Conservation (phyloP, 1,140 invertebrate species). For the Caenorhabditis briggsae region DNA sequence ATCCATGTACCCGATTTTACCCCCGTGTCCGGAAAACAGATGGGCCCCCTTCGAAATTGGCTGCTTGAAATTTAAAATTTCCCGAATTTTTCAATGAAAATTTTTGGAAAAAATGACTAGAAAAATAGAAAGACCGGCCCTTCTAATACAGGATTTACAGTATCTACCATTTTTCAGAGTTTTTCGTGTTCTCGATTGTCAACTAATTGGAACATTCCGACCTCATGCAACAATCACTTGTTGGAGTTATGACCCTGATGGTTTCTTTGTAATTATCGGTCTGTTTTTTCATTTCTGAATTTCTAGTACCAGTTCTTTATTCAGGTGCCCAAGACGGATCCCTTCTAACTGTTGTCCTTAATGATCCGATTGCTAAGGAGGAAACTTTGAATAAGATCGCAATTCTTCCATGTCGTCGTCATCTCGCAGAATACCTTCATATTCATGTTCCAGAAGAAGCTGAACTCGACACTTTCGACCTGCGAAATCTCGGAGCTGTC, state of each 20-base stretch:
- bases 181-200: constrained; percentile 71
- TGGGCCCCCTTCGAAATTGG: too few species aligned
- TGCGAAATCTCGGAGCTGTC: constrained; percentile 69
- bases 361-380: constrained; percentile 61
- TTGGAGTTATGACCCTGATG: constrained; percentile 65
- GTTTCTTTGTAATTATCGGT: constrained; percentile 71
- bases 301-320: constrained; percentile 86
- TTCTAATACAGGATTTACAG: too few species aligned
- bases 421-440: constrained; percentile 72
- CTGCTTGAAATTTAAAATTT: too few species aligned
- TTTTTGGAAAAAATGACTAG: too few species aligned
- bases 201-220: constrained; percentile 64
- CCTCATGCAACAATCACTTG: constrained; percentile 71
- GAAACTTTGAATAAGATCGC: constrained; percentile 61
- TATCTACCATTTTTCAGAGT: not conserved
- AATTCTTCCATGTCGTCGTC: constrained; percentile 67
- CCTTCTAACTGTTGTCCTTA: constrained; percentile 68
- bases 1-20: too few species aligned
- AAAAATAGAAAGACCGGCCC: too few species aligned
- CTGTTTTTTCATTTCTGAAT: not conserved
- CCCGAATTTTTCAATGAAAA: too few species aligned
- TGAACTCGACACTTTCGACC: constrained; percentile 58
- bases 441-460: constrained; percentile 63
- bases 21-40: too few species aligned
- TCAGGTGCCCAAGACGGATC: constrained; percentile 70